Evolutionary conservation across 2,888 invertebrate species (phyloP).

Genomic region (Cosmia trapezina): DNA sequence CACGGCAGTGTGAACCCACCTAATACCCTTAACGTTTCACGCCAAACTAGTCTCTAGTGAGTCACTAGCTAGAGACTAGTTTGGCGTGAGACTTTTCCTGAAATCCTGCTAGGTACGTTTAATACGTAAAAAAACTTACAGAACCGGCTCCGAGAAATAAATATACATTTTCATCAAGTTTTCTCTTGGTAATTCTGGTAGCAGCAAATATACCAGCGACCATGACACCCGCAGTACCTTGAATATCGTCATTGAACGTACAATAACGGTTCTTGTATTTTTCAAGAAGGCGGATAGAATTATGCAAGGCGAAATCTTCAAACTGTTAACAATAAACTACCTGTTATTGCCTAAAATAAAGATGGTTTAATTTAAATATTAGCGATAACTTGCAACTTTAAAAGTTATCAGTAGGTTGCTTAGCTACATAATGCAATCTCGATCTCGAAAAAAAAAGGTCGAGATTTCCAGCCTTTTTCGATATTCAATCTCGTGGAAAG

Average conservation of each 20-base stretch:
- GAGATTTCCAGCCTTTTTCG: not conserved
- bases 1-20: not conserved
- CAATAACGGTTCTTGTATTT: conserved; percentile 96
- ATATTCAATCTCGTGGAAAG: not conserved
- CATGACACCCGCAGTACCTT: conserved; percentile 98
- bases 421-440: not conserved
- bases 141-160: conserved; percentile 97
- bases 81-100: no score
- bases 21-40: no score
- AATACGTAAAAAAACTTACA: conserved; percentile 77
- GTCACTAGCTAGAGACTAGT: no score
- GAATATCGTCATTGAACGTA: conserved; percentile 99
- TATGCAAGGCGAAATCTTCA: conserved; percentile 98
- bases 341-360: not conserved
- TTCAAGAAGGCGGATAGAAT: conserved; percentile 97
- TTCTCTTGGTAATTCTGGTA: conserved; percentile 92
- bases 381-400: not conserved
- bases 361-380: not conserved
- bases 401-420: not conserved
- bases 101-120: no score
- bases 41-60: no score
- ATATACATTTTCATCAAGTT: conserved; percentile 94
- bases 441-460: not conserved
- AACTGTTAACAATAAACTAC: conserved; percentile 90
- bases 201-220: conserved; percentile 96